Conservation (phyloP, 2,888 invertebrate genomes). For the Polydesmus complanatus region DNA sequence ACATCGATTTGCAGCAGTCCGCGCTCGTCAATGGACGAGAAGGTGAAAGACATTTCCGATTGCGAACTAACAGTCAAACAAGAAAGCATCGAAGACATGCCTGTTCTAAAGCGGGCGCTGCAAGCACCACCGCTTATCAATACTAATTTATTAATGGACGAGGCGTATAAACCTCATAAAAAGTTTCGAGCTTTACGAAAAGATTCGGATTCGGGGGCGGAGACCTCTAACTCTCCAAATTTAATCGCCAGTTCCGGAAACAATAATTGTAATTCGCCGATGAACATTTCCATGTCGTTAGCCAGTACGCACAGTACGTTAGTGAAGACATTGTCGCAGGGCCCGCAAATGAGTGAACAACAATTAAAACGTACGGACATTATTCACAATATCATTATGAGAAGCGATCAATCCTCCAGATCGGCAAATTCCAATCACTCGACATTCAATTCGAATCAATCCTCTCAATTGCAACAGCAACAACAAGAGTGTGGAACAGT, state of each 20-base stretch:
- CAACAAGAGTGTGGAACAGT: background rate
- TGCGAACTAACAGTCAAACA: slow-evolving; percentile 40
- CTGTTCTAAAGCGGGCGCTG: slow-evolving; percentile 77
- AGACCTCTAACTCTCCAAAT: background rate
- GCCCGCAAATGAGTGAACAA: slow-evolving; percentile 85
- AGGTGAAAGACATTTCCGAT: slow-evolving; percentile 34
- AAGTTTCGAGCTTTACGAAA: slow-evolving; percentile 54
- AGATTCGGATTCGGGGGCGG: slow-evolving; percentile 6
- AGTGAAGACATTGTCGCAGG: slow-evolving; percentile 79
- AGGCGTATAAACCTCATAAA: slow-evolving; percentile 89
- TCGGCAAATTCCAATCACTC: slow-evolving; percentile 13
- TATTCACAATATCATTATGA: slow-evolving; percentile 82
- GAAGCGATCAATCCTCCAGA: slow-evolving; percentile 32
- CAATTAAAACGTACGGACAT: slow-evolving; percentile 83
- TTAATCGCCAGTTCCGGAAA: background rate
- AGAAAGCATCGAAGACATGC: slow-evolving; percentile 66
- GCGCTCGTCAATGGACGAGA: slow-evolving; percentile 35
- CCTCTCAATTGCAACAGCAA: slow-evolving; percentile 9
- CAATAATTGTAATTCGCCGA: slow-evolving; percentile 8
- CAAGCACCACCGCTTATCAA: slow-evolving; percentile 85
- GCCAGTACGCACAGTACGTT: slow-evolving; percentile 42
- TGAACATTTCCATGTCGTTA: slow-evolving; percentile 24
- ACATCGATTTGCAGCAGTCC: slow-evolving; percentile 76
- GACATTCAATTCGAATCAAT: background rate
- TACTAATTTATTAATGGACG: slow-evolving; percentile 73